phyloP scores from a whole-genome alignment of 2,888 invertebrate species.

The Tetragonisca angustula region DNA sequence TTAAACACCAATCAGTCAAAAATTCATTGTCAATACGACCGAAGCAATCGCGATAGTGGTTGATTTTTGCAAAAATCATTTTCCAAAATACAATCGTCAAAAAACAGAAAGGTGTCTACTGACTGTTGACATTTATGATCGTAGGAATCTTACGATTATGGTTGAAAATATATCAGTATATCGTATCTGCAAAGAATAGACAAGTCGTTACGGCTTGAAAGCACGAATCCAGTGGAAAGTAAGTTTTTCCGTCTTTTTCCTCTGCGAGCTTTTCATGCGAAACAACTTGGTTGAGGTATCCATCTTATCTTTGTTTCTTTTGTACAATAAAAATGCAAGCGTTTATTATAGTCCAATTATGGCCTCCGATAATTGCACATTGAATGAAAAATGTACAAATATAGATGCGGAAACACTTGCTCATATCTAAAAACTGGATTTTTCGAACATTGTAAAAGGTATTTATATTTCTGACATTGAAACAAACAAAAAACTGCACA shows the following conservation, averaged over 20 bases:
- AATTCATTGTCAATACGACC: slow-evolving; percentile 6
- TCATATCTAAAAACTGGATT: background rate
- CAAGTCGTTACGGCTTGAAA: slow-evolving; percentile 2
- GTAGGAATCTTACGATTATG: background rate
- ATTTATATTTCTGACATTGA: background rate
- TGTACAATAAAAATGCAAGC: background rate
- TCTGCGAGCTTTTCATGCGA: slow-evolving; percentile 9
- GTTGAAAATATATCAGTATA: background rate
- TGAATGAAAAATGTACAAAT: background rate
- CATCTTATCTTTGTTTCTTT: background rate
- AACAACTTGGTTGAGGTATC: background rate
- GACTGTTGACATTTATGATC: background rate
- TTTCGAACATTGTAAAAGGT: background rate
- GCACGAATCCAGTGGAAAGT: slow-evolving; percentile 27
- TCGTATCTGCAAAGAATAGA: background rate
- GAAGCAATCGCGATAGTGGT: slow-evolving; percentile 43
- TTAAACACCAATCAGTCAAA: slow-evolving; percentile 27
- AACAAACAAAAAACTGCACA: background rate
- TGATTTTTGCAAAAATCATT: background rate
- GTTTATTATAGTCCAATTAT: background rate
- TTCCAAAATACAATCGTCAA: background rate
- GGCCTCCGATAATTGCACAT: background rate
- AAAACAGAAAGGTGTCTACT: background rate
- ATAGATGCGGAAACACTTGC: background rate
- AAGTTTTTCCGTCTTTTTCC: background rate